These are phyloP conservation scores for Syngnathus typhle DNA, from an alignment of 2,113 vertebrate genomes.

Conservation along the genomic window DNA sequence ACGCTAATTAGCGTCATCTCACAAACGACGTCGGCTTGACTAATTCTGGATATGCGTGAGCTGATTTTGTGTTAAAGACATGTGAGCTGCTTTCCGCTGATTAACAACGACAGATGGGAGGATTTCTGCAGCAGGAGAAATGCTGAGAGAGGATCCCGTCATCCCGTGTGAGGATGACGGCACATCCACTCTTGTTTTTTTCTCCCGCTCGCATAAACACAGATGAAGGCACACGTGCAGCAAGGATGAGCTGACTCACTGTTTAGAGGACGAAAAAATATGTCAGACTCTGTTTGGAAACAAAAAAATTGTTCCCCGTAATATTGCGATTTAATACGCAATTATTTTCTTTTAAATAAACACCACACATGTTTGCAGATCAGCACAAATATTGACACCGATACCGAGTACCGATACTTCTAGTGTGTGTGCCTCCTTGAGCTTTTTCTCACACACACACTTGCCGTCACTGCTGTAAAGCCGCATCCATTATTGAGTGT, in stretches of 20 bases:
- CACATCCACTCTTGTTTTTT: slow-evolving; percentile 11
- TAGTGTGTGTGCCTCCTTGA: neutral
- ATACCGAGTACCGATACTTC: too few species aligned
- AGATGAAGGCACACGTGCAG: slow-evolving; percentile 33
- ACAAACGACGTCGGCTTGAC: neutral
- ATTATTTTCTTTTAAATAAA: too few species aligned
- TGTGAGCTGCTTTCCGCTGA: slow-evolving; percentile 58
- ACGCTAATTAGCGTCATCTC: neutral
- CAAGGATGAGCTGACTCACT: slow-evolving; percentile 20
- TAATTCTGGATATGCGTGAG: slow-evolving; percentile 21
- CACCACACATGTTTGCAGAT: too few species aligned
- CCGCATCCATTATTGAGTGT: slow-evolving; percentile 45
- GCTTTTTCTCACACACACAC: slow-evolving; percentile 1
- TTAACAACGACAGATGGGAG: slow-evolving; percentile 62
- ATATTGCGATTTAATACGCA: too few species aligned
- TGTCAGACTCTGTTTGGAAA: neutral
- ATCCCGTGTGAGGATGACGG: slow-evolving; percentile 43
- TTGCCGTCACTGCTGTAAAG: slow-evolving; percentile 6
- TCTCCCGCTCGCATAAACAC: slow-evolving; percentile 9
- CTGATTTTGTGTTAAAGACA: slow-evolving; percentile 42
- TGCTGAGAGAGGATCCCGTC: slow-evolving; percentile 37
- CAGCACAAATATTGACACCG: too few species aligned
- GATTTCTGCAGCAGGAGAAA: slow-evolving; percentile 51
- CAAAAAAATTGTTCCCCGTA: too few species aligned
- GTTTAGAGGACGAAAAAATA: slow-evolving; percentile 9